Evolutionary conservation across 2,797 vertebrate species (phyloP), one percentile per base, ranked within the genome.

Genomic region (Poeciliopsis paucimaculata): DNA sequence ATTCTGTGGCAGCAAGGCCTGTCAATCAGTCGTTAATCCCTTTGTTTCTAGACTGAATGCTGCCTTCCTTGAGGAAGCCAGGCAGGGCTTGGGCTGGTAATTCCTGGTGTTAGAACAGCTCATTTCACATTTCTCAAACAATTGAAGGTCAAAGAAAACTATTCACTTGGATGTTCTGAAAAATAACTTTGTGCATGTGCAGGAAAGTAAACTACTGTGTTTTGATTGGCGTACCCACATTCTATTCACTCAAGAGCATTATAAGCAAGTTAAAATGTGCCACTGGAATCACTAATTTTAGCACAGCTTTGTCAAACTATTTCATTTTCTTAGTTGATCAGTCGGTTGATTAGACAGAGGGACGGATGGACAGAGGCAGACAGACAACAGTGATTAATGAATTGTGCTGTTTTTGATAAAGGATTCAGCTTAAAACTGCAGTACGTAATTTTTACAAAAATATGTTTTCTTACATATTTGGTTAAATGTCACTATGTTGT

Each of bases 111-210:
- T 46, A 49, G 43, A 75, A 77, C 45, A 11, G 28, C 23, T 82
- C 62, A 34, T 23, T 18, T 81, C 73, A 12, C 28, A 51, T 68
- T 84, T 11, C 15, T 72, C 12, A 76, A 76, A 82, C 71, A 84
- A 71, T 55, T 83, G 78, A 85, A 86, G 78, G 68, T 86, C 73
- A 83, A 78, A 62, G 43, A 73, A 73, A 81, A 72, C 15, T 72
- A 60, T 53, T 23, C 18, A 2, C 39, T 8, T 64, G 43, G 72
- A 39, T n/a, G 75, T 31, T 28, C 10, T 2, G 39, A 66, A 34
- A 60, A 53, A 45, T 12, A 62, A 62, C 46, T 68, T 53, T 51
- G 31, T 28, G 43, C 31, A 26, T 62, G 12, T 23, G 28, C 43
- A 11, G 51, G 73, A 75, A 71, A 16, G 34, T n/a, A 45, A 53